phyloP scores from a whole-genome alignment of 2,113 vertebrate genomes.

The Urocynchramus pylzowi region DNA sequence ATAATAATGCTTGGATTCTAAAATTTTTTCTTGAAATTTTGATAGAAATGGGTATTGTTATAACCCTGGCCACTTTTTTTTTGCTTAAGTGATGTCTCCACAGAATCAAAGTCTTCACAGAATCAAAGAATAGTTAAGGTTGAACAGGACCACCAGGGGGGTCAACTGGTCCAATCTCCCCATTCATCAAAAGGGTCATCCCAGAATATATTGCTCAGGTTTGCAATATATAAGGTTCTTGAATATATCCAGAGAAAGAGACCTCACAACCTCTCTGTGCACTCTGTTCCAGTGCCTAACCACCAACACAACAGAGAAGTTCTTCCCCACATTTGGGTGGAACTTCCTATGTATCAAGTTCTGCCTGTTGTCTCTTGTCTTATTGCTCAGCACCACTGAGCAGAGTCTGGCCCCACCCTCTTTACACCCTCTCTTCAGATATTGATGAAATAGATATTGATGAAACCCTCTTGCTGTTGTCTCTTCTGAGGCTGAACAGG shows the following conservation, averaged over 20 bases:
- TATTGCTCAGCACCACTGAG: fast-evolving
- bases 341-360: not conserved
- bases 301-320: too few relatives aligned
- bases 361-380: fast-evolving
- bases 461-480: not conserved
- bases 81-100: not conserved
- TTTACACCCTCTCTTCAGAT: not conserved
- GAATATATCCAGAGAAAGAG: not conserved
- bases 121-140: not conserved
- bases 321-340: not conserved
- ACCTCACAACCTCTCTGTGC: not conserved
- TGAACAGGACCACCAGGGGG: too few relatives aligned
- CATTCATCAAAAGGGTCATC: not conserved
- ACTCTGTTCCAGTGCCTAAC: not conserved
- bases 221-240: not conserved
- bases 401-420: not conserved
- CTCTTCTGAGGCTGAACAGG: not conserved
- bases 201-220: too few relatives aligned
- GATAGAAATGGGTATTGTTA: not conserved
- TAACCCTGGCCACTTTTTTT: not conserved
- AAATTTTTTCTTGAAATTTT: not conserved
- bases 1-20: not conserved
- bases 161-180: not conserved
- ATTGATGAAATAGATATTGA: fast-evolving
- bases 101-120: not conserved